These are phyloP conservation scores for Echiichthys vipera DNA, from an alignment of 2,797 vertebrate species.

Conservation along the genomic window DNA sequence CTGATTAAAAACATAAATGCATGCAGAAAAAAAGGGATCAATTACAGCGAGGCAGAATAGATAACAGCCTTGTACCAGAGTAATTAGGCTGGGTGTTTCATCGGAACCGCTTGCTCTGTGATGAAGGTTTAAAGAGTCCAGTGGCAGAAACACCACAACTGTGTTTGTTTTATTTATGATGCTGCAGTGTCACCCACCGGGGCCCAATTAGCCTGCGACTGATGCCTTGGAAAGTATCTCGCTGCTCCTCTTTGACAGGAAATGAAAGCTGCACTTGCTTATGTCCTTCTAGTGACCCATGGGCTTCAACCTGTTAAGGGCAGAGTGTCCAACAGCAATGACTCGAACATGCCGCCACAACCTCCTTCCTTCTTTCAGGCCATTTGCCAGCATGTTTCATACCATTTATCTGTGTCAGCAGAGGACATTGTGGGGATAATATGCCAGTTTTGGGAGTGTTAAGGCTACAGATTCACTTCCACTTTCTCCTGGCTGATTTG, in stretches of 20 bases:
- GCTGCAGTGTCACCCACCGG: constrained; percentile 90
- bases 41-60: constrained; percentile 80
- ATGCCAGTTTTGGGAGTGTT: constrained; percentile 29
- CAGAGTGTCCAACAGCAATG: constrained; percentile 37
- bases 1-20: constrained; percentile 89
- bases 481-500: constrained; percentile 43
- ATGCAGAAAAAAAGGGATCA: constrained; percentile 74
- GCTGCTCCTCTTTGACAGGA: constrained; percentile 79
- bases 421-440: constrained; percentile 27
- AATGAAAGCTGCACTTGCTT: constrained; percentile 82
- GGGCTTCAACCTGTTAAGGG: constrained; percentile 73
- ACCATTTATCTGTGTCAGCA: constrained; percentile 51
- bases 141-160: constrained; percentile 83
- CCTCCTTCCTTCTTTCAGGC: constrained; percentile 18
- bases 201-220: constrained; percentile 94
- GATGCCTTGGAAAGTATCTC: constrained; percentile 88
- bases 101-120: constrained; percentile 83
- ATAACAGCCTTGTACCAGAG: constrained; percentile 80
- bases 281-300: constrained; percentile 87
- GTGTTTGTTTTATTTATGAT: constrained; percentile 93
- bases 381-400: constrained; percentile 41
- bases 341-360: constrained; percentile 36
- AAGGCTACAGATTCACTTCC: constrained; percentile 38
- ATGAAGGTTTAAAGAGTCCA: constrained; percentile 85
- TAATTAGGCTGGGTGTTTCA: constrained; percentile 90